phyloP scores from a whole-genome alignment of 2,888 invertebrate species.

The Polymixis flavicincta region DNA sequence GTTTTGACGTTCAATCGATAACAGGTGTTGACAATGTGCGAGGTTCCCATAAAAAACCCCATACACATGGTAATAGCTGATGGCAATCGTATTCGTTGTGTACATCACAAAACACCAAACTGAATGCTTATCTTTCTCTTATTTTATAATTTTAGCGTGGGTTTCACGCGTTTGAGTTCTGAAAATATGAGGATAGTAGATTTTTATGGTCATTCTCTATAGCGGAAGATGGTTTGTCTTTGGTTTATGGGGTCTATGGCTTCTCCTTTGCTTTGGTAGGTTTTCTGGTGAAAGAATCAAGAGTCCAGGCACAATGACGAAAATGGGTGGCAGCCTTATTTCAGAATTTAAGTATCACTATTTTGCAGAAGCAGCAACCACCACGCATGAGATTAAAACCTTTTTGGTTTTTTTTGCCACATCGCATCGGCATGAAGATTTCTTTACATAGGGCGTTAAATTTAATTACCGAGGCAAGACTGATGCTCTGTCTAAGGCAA shows the following conservation, averaged over 20 bases:
- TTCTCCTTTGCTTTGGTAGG: not conserved
- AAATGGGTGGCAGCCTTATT: not conserved
- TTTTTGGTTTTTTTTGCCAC: not conserved
- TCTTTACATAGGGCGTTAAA: not conserved
- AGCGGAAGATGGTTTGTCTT: too few relatives aligned
- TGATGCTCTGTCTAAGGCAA: not conserved
- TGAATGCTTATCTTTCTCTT: constrained; percentile 27
- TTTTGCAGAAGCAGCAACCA: not conserved
- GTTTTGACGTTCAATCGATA: constrained; percentile 22
- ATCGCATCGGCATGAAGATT: not conserved
- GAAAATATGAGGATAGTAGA: constrained; percentile 5
- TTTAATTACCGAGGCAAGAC: not conserved
- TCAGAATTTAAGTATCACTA: not conserved
- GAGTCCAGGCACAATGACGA: too few relatives aligned
- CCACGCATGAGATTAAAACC: not conserved
- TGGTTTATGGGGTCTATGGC: not conserved
- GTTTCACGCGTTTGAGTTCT: constrained; percentile 16
- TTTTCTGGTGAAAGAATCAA: not conserved
- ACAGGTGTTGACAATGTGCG: constrained; percentile 37
- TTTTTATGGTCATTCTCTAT: not conserved
- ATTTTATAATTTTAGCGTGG: constrained; percentile 48
- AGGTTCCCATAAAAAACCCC: constrained; percentile 44
- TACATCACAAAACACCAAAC: constrained; percentile 22
- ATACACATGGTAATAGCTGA: constrained; percentile 44
- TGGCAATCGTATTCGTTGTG: constrained; percentile 27